A percentile compares a stretch with the other conserved stretches of the same genome.
Conservation (phyloP, 2,113 vertebrate species). For the Colinus virginianus region DNA sequence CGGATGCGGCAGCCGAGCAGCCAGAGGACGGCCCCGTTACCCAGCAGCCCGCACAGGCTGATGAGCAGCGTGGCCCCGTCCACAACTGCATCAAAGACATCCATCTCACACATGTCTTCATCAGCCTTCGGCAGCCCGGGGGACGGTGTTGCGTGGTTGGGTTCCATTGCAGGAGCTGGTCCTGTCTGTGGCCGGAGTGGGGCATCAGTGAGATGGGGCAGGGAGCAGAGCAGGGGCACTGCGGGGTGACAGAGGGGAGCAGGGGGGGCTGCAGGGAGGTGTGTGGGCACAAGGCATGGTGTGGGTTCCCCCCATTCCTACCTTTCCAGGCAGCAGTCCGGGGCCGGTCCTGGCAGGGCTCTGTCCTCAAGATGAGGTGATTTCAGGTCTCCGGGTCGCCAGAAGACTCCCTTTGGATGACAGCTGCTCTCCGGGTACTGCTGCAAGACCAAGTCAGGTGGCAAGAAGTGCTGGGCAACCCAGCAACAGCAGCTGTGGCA, state of each 20-base stretch:
- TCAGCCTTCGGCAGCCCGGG: fast-evolving
- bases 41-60: conserved; percentile 36
- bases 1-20: conserved; percentile 14
- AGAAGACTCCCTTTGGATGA: neutral
- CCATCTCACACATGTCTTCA: fast-evolving
- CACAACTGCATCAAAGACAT: fast-evolving
- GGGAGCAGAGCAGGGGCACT: neutral
- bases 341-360: neutral
- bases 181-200: neutral
- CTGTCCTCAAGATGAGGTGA: neutral
- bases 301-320: neutral
- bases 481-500: neutral
- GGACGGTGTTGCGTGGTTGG: neutral
- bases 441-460: conserved; percentile 25
- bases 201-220: neutral
- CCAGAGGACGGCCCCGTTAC: conserved; percentile 41
- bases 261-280: neutral
- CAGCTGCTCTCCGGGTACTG: neutral
- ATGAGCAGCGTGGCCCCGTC: fast-evolving
- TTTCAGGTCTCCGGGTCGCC: fast-evolving
- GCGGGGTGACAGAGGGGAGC: neutral
- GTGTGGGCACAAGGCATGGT: neutral
- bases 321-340: neutral
- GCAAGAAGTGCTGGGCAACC: neutral
- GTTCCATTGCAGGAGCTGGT: neutral